Percentiles rank a stretch among this genome's conserved stretches.
These are phyloP conservation scores for Megaptera novaeangliae DNA, from an alignment of 2,113 vertebrate species.

Conservation along the genomic window DNA sequence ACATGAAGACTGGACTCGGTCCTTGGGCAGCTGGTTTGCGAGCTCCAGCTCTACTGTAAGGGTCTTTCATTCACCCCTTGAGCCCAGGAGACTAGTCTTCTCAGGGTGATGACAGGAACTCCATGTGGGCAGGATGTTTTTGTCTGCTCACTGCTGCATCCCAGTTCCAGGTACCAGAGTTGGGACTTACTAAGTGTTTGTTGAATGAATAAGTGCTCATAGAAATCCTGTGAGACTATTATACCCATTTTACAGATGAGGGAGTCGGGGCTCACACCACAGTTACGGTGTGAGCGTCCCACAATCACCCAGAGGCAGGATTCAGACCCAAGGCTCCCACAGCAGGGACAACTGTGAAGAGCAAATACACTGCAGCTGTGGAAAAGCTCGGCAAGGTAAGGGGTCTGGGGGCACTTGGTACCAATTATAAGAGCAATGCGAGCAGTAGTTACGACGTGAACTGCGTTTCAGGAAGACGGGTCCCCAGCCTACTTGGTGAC, in stretches of 20 bases:
- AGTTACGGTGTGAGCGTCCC: background rate
- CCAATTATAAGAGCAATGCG: rapidly evolving
- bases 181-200: background rate
- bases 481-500: background rate
- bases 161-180: background rate
- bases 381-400: background rate
- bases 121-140: background rate
- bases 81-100: background rate
- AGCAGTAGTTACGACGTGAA: background rate
- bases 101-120: background rate
- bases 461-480: background rate
- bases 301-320: background rate
- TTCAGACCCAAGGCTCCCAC: background rate
- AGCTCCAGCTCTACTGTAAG: too few species aligned
- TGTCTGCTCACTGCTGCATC: background rate
- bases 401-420: background rate
- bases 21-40: background rate
- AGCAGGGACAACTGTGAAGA: background rate
- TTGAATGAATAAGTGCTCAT: background rate
- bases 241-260: background rate
- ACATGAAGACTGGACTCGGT: background rate
- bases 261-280: background rate
- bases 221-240: background rate
- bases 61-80: background rate
- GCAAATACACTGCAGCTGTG: background rate